Conservation (phyloP, 2,888 invertebrate genomes). For the Dynastes maya region DNA sequence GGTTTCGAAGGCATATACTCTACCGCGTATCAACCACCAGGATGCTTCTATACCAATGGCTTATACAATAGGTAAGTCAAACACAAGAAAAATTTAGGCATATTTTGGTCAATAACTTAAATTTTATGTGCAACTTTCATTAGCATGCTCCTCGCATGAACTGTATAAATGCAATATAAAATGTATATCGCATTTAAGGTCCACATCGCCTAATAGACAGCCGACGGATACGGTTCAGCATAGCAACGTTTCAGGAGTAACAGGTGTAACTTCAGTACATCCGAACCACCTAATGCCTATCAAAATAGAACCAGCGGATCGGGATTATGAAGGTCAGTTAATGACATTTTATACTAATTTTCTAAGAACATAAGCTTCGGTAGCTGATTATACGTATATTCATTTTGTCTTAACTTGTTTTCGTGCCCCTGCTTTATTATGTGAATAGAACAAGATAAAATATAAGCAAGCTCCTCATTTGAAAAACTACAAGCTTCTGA, state of each 20-base stretch:
- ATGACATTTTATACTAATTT: background rate
- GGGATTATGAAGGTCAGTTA: constrained; percentile 65
- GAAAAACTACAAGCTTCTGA: no score
- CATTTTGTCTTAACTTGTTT: no score
- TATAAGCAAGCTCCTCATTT: no score
- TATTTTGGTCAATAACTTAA: no score
- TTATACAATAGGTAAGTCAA: constrained; percentile 62
- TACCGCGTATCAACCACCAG: constrained; percentile 63
- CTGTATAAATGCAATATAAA: background rate
- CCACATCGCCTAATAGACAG: constrained; percentile 42
- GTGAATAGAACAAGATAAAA: no score
- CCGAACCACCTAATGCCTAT: constrained; percentile 60
- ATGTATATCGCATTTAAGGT: constrained; percentile 19
- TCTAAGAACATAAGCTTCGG: background rate
- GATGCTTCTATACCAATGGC: constrained; percentile 66
- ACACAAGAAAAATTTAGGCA: no score
- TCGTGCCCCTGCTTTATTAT: no score
- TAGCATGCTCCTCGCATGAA: no score
- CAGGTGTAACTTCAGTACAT: constrained; percentile 26
- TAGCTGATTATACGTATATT: no score
- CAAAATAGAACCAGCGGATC: constrained; percentile 66
- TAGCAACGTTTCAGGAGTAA: constrained; percentile 21
- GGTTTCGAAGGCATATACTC: constrained; percentile 66
- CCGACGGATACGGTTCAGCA: constrained; percentile 39
- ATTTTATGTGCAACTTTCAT: no score